Percentiles rank a stretch among this genome's conserved stretches.
These are phyloP conservation scores for Drosophila leonis DNA, from an alignment of 2,888 invertebrate species.

Conservation along the genomic window DNA sequence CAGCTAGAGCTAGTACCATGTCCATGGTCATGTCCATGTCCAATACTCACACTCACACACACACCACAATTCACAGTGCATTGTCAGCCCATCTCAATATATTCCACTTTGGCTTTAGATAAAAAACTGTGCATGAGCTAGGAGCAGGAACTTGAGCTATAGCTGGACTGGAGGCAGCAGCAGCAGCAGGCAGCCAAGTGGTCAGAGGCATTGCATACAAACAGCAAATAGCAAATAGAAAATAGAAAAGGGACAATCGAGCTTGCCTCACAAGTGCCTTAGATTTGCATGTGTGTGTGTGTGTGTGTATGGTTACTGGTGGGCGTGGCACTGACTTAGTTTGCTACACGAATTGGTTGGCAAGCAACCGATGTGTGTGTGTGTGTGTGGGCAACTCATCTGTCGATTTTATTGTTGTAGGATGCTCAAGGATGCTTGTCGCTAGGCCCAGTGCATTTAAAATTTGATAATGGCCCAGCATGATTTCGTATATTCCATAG, in stretches of 20 bases:
- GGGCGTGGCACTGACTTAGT: constrained; percentile 40
- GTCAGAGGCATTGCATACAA: constrained; percentile 60
- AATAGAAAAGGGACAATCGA: constrained; percentile 62
- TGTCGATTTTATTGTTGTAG: constrained; percentile 38
- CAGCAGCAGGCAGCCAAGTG: constrained; percentile 57
- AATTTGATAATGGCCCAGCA: constrained; percentile 70
- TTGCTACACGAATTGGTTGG: constrained; percentile 55
- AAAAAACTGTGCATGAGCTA: constrained; percentile 42
- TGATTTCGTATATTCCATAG: constrained; percentile 63
- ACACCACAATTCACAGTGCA: constrained; percentile 53
- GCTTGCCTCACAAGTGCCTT: constrained; percentile 61
- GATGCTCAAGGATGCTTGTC: constrained; percentile 57
- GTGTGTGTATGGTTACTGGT: constrained; percentile 7
- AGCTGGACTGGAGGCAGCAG: background rate
- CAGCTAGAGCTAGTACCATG: constrained; percentile 38
- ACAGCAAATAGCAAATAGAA: constrained; percentile 53
- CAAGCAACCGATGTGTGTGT: constrained; percentile 12
- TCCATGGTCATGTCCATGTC: constrained; percentile 28
- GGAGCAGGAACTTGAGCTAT: constrained; percentile 8
- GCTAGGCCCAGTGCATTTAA: constrained; percentile 58
- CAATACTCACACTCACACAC: constrained; percentile 27
- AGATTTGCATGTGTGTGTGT: constrained; percentile 60
- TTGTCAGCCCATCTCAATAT: constrained; percentile 62
- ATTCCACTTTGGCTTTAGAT: constrained; percentile 62
- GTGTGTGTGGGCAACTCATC: constrained; percentile 22